A percentile compares a stretch with the other conserved stretches of the same genome.
These are phyloP conservation scores for Ricordea florida DNA, from an alignment of 92 coral and sea anemone species.

Conservation along the genomic window DNA sequence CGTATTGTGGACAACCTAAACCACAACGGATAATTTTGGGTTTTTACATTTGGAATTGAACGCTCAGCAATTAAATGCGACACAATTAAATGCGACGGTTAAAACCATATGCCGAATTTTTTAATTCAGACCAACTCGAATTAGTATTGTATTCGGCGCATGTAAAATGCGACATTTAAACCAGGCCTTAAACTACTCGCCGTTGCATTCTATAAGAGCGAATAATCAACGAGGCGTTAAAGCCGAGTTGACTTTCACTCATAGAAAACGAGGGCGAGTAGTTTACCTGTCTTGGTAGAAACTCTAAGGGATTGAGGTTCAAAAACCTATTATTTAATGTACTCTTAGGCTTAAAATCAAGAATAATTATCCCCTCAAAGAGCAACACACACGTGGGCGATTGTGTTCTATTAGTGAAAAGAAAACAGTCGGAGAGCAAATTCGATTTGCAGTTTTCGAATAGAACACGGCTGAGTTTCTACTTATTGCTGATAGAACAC, in stretches of 20 bases:
- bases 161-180: no score
- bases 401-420: not conserved
- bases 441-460: not conserved
- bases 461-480: slow-evolving; percentile 15
- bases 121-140: no score
- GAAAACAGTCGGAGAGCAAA: not conserved
- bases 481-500: not conserved
- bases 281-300: slow-evolving; percentile 1
- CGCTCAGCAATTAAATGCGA: no score
- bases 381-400: not conserved
- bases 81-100: no score
- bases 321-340: not conserved
- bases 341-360: not conserved
- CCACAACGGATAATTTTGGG: no score
- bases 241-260: not conserved
- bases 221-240: not conserved
- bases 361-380: not conserved
- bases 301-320: slow-evolving; percentile 1
- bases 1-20: no score
- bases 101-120: no score
- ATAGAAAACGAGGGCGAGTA: slow-evolving; percentile 4
- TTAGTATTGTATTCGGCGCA: no score
- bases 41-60: no score
- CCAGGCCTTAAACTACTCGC: no score
- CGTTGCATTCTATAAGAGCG: not conserved